Evolutionary conservation across 2,113 vertebrate genomes (phyloP).

Genomic region (Oreamnos americanus): DNA sequence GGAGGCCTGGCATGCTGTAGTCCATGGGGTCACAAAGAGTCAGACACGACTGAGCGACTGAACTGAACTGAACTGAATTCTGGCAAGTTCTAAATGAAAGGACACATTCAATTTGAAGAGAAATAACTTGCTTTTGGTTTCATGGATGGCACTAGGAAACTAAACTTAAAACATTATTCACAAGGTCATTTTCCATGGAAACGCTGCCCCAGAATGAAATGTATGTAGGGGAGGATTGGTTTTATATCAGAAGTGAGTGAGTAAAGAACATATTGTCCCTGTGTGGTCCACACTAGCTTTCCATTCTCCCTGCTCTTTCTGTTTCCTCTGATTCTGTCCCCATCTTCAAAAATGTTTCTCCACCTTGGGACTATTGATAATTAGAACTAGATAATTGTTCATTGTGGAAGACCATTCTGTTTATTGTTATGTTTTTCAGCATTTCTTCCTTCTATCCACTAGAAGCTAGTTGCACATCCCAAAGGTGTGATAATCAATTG

Average conservation of each 20-base stretch:
- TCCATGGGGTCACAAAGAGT: not conserved
- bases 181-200: not conserved
- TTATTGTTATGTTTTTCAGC: not conserved
- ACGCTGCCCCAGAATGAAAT: not conserved
- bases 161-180: not conserved
- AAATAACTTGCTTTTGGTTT: not conserved
- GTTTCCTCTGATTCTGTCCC: not conserved
- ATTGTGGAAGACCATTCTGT: not conserved
- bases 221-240: not conserved
- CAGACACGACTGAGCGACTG: fast-evolving
- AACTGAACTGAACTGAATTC: not conserved
- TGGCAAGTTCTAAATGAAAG: not conserved
- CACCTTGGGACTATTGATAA: not conserved
- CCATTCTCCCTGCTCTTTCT: not conserved
- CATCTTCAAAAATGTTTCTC: not conserved
- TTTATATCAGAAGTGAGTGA: not conserved
- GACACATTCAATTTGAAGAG: not conserved
- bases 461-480: not conserved
- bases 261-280: not conserved
- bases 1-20: not conserved
- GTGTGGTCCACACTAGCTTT: not conserved
- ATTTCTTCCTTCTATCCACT: not conserved
- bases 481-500: not conserved
- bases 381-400: not conserved
- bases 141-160: not conserved